Conservation (phyloP, 2,113 vertebrate species). For the Oryzias celebensis region DNA sequence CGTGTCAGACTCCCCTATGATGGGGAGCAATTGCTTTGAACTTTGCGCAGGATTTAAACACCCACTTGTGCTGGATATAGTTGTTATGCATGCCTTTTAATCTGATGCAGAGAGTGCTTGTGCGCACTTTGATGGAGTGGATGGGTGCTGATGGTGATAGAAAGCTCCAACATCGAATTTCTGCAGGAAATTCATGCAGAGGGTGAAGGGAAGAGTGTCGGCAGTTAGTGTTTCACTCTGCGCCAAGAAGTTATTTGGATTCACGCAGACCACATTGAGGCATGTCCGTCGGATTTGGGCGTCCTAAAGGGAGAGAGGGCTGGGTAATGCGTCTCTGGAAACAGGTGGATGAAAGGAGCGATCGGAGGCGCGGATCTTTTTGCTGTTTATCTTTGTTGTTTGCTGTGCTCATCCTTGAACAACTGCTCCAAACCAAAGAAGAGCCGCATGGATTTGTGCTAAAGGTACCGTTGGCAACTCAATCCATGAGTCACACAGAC, state of each 20-base stretch:
- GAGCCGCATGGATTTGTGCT: conserved; percentile 17
- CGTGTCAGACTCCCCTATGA: conserved; percentile 47
- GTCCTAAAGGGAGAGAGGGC: conserved; percentile 18
- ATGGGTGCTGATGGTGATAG: not conserved
- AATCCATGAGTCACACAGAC: conserved; percentile 4
- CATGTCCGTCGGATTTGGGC: conserved; percentile 39
- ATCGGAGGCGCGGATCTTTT: conserved; percentile 16
- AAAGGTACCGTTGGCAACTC: conserved; percentile 17
- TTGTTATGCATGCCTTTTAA: conserved; percentile 15
- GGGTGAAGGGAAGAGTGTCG: conserved; percentile 65
- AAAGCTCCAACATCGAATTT: conserved; percentile 24
- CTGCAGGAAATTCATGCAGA: conserved; percentile 54
- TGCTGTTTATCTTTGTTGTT: conserved; percentile 22
- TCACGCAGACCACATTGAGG: conserved; percentile 40
- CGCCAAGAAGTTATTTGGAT: conserved; percentile 63
- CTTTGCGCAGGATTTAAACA: conserved; percentile 69
- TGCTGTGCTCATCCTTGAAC: conserved; percentile 15
- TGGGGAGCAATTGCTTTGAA: conserved; percentile 62
- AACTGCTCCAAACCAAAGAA: conserved; percentile 36
- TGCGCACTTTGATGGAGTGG: conserved; percentile 10
- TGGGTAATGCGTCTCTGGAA: conserved; percentile 31
- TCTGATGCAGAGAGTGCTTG: conserved; percentile 11
- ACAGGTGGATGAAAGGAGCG: conserved; percentile 50
- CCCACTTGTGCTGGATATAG: conserved; percentile 33
- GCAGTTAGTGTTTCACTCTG: conserved; percentile 62